Percentiles rank a stretch among this genome's conserved stretches.
phyloP scores from a whole-genome alignment of 64 coral and sea anemone genomes.

The Stylophora pistillata region DNA sequence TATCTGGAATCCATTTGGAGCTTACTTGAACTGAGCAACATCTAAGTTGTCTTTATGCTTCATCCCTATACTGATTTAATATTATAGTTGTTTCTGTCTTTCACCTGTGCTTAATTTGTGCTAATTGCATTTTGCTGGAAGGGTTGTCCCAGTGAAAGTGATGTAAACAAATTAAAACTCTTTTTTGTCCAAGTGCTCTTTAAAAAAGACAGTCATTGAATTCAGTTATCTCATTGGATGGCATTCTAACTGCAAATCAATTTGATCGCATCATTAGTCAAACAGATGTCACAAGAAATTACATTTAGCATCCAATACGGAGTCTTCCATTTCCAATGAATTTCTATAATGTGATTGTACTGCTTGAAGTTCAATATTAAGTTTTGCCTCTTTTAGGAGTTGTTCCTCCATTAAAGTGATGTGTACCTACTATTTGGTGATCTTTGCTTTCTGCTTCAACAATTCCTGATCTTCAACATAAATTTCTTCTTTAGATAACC shows the following conservation, averaged over 20 bases:
- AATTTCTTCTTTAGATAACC: neutral
- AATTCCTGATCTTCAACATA: neutral
- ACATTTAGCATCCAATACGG: neutral
- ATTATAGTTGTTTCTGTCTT: neutral
- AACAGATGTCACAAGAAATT: neutral
- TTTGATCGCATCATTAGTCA: neutral
- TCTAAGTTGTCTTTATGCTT: neutral
- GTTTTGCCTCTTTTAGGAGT: neutral
- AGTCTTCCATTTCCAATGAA: neutral
- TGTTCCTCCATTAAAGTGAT: neutral
- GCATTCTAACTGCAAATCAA: neutral
- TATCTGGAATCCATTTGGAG: neutral
- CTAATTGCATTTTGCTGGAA: neutral
- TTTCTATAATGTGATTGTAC: neutral
- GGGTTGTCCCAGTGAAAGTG: neutral
- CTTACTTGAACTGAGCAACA: neutral
- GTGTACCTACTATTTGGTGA: neutral
- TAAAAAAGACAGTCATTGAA: neutral
- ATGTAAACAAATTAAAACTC: neutral
- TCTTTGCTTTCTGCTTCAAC: neutral
- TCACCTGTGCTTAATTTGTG: neutral
- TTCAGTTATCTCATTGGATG: neutral
- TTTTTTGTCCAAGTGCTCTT: neutral
- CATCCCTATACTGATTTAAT: neutral
- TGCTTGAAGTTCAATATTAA: neutral